Evolutionary conservation across 2,797 vertebrate genomes (phyloP), one percentile per base, ranked within the genome.

Genomic region (Poeciliopsis presidionis): DNA sequence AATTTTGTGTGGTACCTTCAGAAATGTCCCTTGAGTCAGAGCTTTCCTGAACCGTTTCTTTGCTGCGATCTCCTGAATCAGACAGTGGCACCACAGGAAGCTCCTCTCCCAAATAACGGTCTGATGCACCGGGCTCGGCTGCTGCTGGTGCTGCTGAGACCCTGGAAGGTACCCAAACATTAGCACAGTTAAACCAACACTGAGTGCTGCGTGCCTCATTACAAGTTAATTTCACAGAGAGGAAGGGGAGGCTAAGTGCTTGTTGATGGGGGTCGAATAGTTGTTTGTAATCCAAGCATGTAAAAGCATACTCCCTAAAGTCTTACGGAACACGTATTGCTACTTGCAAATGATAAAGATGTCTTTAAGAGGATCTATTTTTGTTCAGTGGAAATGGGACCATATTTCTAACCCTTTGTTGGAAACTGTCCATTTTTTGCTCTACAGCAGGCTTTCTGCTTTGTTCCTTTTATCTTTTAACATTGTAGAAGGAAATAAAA

Each of bases 1-100:
- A 81, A 89, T 83, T 88, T 78, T 76, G 86, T 73, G 78, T 73
- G 28, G 75, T 94, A 96, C 95, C 95, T 95, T 91, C 85, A 72
- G 84, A 76, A 86, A 51, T 7, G 80, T 88, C 87, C 87, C 65
- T 61, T 1, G 83, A 76, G 80, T 53, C 78, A 0, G 49, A 72
- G 85, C 74, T 73, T 82, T 84, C 76, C 84, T 87, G 51, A 65
- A 72, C 14, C 8, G 41, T 75, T 80, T 86, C 90, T 84, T 80
- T 49, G 55, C 78, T 1, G 72, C 3, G 74, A 76, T 86, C 83
- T 79, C 82, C 72, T 2, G 88, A 85, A 73, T 81, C 78, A 7
- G 76, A 53, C 61, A 5, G 22, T 1, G 67, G 69, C 14, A 4
- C 78, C 49, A 1, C 84, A 69, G 90, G 80, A 86, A 81, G 83